A percentile compares a stretch with the other conserved stretches of the same genome.
Conservation (phyloP, 2,113 vertebrate species). For the Barnardius zonarius region DNA sequence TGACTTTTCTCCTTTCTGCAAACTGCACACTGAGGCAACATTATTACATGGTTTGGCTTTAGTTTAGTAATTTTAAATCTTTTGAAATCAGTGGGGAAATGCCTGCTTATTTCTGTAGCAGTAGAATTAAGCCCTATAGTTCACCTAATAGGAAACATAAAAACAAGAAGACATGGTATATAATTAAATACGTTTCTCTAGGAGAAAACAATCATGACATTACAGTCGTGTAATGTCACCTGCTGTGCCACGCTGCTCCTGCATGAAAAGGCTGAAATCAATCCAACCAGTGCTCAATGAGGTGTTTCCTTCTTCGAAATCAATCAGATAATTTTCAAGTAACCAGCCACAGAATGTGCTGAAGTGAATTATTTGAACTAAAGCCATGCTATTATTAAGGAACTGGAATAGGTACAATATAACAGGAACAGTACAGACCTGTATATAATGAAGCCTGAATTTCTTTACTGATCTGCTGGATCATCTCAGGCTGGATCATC, state of each 20-base stretch:
- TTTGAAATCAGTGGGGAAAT: neutral
- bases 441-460: neutral
- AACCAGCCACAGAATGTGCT: neutral
- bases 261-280: neutral
- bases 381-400: neutral
- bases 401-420: neutral
- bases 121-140: neutral
- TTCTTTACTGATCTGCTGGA: neutral
- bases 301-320: neutral
- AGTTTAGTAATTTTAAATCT: neutral
- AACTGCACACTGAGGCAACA: neutral
- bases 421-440: neutral
- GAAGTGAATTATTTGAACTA: neutral
- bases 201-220: neutral
- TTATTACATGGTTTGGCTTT: neutral
- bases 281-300: fast-evolving
- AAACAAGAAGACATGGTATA: neutral
- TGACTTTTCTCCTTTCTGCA: neutral
- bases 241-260: neutral
- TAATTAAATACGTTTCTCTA: neutral
- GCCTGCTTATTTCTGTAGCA: neutral
- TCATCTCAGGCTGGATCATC: neutral
- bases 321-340: neutral
- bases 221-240: neutral
- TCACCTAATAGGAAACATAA: neutral